Evolutionary conservation across 2,797 vertebrate species (phyloP), one percentile per base, ranked within the genome.

Genomic region (Hypotaenidia okinawae): DNA sequence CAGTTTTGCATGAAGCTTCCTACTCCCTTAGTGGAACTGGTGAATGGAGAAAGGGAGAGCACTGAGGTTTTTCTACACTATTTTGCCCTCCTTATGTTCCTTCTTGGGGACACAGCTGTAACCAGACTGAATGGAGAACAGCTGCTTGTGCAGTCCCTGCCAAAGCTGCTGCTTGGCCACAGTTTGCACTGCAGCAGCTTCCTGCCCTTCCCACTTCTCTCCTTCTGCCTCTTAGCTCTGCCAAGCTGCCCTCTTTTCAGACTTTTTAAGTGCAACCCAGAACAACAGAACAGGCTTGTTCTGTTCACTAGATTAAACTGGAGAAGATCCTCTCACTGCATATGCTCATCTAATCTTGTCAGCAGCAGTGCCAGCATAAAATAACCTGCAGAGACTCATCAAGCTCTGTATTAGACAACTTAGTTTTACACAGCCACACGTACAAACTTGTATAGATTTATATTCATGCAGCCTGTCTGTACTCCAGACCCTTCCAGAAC

Each of bases 111-210:
- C 39, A 39, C 33, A 68, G 58, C 69, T 84, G 66, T 64, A 72
- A 41, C 33, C 58, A 58, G 63, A 27, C 37, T 22, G 18, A 84
- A 63, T 16, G 66, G 70, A 10, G 3, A 63, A 69, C 79, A 67
- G 72, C 82, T 67, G 62, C 92, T 64, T n/a, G 18, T 61, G 28
- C 32, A 61, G 57, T 62, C 59, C 22, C 54, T 61, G 43, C 77
- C 85, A 88, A 63, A 82, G 59, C 68, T 91, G 72, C 76, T 95
- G 52, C 87, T 57, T 73, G 72, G 51, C 74, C 73, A 73, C 87
- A 43, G 16, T 90, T 75, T 84, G 78, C 59, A 35, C 22, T 87
- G 41, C 80, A 70, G 69, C 80, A 83, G 90, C 47, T 54, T 87
- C 57, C 54, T 89, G 74, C 92, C 69, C 37, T 67, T 91, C 28